Conservation (phyloP, 1,140 invertebrate genomes). For the Propsilocerus akamusi region DNA sequence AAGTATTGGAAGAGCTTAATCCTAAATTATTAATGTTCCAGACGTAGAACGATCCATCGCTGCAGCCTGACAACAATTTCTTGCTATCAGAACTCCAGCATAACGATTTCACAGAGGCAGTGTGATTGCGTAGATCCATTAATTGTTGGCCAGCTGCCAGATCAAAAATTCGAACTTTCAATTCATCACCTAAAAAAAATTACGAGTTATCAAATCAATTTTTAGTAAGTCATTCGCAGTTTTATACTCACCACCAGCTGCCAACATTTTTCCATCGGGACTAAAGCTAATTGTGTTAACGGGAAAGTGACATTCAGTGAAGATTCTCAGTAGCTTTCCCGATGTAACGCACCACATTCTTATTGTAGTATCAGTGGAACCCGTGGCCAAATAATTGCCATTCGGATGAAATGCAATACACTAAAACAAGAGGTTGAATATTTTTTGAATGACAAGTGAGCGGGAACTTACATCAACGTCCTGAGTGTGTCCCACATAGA, state of each 20-base stretch:
- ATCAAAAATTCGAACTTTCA: conserved; percentile 36
- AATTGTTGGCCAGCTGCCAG: conserved; percentile 32
- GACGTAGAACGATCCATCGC: conserved; percentile 54
- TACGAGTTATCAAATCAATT: background rate
- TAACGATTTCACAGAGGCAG: conserved; percentile 50
- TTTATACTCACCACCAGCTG: conserved; percentile 37
- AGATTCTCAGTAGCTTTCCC: conserved; percentile 50
- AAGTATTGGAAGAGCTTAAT: background rate
- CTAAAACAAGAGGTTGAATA: conserved; percentile 7
- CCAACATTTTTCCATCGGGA: conserved; percentile 61
- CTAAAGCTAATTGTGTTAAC: conserved; percentile 61
- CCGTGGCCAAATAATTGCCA: conserved; percentile 58
- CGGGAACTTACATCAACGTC: conserved; percentile 58
- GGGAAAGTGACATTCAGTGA: conserved; percentile 55
- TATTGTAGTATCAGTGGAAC: conserved; percentile 55
- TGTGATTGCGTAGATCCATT: conserved; percentile 59
- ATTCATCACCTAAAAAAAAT: conserved; percentile 27
- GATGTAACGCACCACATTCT: conserved; percentile 47
- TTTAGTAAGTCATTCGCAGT: background rate
- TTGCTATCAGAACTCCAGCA: conserved; percentile 40
- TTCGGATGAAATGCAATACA: conserved; percentile 68
- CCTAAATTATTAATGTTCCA: conserved; percentile 32
- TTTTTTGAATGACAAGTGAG: background rate
- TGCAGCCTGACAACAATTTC: conserved; percentile 51
- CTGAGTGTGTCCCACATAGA: conserved; percentile 64